Conservation (phyloP, 2,113 vertebrate genomes). For the Pangasianodon hypophthalmus region DNA sequence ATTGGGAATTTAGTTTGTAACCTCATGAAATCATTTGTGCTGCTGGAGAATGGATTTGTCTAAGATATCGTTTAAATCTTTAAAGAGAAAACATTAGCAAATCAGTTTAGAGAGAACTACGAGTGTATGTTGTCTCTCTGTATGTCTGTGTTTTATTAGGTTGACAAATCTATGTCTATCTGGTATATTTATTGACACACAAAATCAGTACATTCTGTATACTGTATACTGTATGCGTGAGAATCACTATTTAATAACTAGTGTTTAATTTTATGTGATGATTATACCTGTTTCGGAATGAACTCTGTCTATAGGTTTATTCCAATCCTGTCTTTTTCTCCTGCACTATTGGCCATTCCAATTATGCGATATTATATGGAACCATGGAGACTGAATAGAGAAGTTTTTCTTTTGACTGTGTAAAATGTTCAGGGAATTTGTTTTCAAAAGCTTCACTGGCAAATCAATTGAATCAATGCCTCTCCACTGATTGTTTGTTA, state of each 20-base stretch:
- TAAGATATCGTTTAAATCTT: conserved; percentile 8
- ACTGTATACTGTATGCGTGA: neutral
- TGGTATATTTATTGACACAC: neutral
- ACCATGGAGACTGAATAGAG: neutral
- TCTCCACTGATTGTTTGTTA: conserved; percentile 84
- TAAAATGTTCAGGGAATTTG: conserved; percentile 68
- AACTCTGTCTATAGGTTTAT: conserved; percentile 3
- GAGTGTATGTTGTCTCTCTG: neutral
- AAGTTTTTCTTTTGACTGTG: conserved; percentile 45
- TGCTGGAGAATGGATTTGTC: conserved; percentile 23
- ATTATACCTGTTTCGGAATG: neutral
- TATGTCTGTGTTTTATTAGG: neutral
- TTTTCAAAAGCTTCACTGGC: conserved; percentile 76
- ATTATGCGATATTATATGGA: conserved; percentile 13
- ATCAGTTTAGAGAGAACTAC: neutral
- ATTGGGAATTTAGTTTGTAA: conserved; percentile 36
- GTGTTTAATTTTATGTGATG: neutral
- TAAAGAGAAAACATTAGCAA: conserved; percentile 11
- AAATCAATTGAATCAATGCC: conserved; percentile 92
- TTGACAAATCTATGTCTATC: neutral
- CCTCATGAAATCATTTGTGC: conserved; percentile 27
- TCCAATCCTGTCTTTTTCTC: neutral
- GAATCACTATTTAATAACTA: neutral
- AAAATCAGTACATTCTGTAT: neutral
- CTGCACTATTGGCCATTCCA: neutral